phyloP scores from a whole-genome alignment of 2,797 vertebrate genomes.

The Eutrigla gurnardus region DNA sequence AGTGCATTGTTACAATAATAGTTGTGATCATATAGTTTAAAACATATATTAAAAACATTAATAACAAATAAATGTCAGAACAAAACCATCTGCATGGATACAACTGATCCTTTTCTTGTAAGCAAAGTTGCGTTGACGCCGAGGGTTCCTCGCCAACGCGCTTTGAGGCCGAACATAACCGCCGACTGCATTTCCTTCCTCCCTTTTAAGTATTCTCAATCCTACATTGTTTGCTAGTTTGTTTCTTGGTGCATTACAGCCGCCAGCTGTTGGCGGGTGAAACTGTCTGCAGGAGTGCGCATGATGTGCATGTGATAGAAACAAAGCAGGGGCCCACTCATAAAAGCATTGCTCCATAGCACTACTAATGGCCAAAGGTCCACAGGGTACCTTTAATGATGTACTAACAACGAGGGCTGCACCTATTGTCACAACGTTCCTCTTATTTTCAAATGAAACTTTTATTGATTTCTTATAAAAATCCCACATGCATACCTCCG shows the following conservation, averaged over 20 bases:
- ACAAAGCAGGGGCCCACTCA: neutral
- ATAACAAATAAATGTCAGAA: neutral
- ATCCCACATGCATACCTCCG: neutral
- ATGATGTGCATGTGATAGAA: neutral
- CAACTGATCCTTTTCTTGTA: neutral
- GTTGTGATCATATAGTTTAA: too few species aligned
- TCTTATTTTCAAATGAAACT: conserved; percentile 1
- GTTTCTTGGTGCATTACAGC: conserved; percentile 4
- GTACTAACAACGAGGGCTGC: neutral
- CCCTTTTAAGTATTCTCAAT: neutral
- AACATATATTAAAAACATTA: too few species aligned
- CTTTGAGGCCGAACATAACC: neutral
- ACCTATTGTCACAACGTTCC: neutral
- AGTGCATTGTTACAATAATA: too few species aligned
- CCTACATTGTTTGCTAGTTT: neutral
- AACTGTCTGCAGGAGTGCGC: conserved; percentile 5
- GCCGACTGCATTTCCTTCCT: neutral
- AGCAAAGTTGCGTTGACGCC: neutral
- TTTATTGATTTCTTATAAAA: neutral
- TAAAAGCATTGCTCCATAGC: neutral
- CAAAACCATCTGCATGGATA: neutral
- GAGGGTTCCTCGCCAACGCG: neutral
- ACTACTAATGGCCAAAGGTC: neutral
- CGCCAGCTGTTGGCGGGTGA: neutral
- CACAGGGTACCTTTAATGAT: neutral